Evolutionary conservation across 2,888 invertebrate genomes (phyloP).

Genomic region (Polydrusus cervinus): DNA sequence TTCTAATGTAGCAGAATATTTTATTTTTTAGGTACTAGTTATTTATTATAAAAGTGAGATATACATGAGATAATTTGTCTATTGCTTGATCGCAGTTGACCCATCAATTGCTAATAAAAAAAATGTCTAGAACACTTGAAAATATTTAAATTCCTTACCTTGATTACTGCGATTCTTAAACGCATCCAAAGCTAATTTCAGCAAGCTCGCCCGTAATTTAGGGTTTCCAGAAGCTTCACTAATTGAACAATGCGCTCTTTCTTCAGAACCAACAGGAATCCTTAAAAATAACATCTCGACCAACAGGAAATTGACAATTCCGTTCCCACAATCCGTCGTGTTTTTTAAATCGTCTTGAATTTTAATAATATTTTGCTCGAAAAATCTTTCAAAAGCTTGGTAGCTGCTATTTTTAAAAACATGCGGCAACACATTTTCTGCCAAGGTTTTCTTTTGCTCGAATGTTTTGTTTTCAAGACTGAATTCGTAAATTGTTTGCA

Average conservation of each 20-base stretch:
- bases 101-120: no score
- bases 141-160: conserved; percentile 13
- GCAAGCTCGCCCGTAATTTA: conserved; percentile 65
- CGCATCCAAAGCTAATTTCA: conserved; percentile 63
- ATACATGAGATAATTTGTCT: no score
- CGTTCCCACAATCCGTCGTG: conserved; percentile 46
- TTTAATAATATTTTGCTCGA: conserved; percentile 56
- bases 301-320: conserved; percentile 61
- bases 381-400: conserved; percentile 64
- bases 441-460: conserved; percentile 59
- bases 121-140: not conserved
- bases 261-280: conserved; percentile 61
- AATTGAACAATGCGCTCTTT: conserved; percentile 62
- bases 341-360: conserved; percentile 48
- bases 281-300: conserved; percentile 66
- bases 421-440: conserved; percentile 58
- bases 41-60: no score
- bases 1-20: no score
- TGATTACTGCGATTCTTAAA: conserved; percentile 64
- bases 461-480: conserved; percentile 50
- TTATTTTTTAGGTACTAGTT: no score
- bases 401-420: conserved; percentile 61
- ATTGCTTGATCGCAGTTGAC: no score
- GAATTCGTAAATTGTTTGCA: conserved; percentile 58
- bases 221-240: conserved; percentile 61